A percentile compares a stretch with the other conserved stretches of the same genome.
Conservation (phyloP, 2,888 invertebrate species). For the Dryococelus australis region DNA sequence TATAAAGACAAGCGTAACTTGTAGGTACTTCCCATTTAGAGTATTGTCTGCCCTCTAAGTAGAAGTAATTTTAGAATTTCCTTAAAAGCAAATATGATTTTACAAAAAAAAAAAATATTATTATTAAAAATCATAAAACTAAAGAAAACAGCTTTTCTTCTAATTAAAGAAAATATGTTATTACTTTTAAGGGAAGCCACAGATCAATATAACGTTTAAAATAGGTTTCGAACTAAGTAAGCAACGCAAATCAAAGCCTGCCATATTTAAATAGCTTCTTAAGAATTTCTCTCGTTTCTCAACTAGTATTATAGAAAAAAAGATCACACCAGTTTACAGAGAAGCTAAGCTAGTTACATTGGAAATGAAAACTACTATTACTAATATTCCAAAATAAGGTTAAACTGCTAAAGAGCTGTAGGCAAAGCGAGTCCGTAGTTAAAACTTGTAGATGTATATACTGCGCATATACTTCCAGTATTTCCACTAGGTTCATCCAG, state of each 20-base stretch:
- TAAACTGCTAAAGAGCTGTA: constrained; percentile 43
- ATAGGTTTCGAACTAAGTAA: constrained; percentile 46
- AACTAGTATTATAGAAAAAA: constrained; percentile 41
- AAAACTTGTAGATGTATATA: constrained; percentile 44
- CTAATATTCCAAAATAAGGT: constrained; percentile 44
- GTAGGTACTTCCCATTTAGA: constrained; percentile 45
- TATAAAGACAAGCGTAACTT: constrained; percentile 43
- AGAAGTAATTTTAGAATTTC: constrained; percentile 46
- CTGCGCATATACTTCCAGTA: constrained; percentile 19
- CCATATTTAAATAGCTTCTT: constrained; percentile 45
- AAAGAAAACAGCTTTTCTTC: constrained; percentile 44
- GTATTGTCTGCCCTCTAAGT: constrained; percentile 44
- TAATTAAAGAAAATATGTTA: constrained; percentile 43
- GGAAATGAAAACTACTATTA: constrained; percentile 42
- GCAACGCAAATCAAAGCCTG: constrained; percentile 46
- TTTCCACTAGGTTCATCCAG: constrained; percentile 23
- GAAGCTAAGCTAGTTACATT: constrained; percentile 41
- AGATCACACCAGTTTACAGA: constrained; percentile 44
- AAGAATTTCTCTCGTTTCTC: constrained; percentile 42
- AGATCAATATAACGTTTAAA: constrained; percentile 44
- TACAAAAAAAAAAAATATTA: constrained; percentile 39
- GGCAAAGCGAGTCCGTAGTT: constrained; percentile 45
- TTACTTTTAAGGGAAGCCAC: constrained; percentile 44
- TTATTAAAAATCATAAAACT: constrained; percentile 34
- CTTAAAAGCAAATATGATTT: constrained; percentile 45